These are phyloP conservation scores for Chaetops frenatus DNA, from an alignment of 2,113 vertebrate genomes.

Conservation along the genomic window DNA sequence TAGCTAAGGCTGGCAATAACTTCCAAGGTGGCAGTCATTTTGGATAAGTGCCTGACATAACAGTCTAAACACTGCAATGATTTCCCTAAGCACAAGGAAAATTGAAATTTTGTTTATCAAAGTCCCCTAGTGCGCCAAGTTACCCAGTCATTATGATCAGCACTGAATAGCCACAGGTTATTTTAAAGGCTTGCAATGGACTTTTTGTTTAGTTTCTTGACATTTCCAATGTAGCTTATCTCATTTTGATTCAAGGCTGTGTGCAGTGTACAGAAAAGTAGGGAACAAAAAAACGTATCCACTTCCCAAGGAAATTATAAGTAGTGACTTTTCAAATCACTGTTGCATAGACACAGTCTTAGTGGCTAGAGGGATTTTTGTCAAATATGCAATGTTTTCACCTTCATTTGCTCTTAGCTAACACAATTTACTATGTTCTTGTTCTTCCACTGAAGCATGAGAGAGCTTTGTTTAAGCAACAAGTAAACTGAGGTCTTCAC, in stretches of 20 bases:
- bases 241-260: not conserved
- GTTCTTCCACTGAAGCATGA: not conserved
- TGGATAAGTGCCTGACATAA: not conserved
- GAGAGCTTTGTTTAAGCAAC: not conserved
- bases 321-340: not conserved
- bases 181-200: not conserved
- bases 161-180: not conserved
- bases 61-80: not conserved
- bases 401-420: not conserved
- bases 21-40: conserved; percentile 35
- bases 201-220: not conserved
- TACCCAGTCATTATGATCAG: not conserved
- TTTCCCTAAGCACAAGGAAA: conserved; percentile 1
- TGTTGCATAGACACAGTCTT: not conserved
- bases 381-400: not conserved
- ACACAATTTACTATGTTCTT: not conserved
- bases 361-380: not conserved
- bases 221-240: not conserved
- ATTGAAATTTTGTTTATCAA: not conserved
- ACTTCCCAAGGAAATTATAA: not conserved
- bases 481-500: not conserved
- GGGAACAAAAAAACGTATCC: not conserved
- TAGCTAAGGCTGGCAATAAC: not conserved
- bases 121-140: not conserved
- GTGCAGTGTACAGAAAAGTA: not conserved